Evolutionary conservation across 1,140 invertebrate species (phyloP).

Genomic region (Hyles vespertilio): DNA sequence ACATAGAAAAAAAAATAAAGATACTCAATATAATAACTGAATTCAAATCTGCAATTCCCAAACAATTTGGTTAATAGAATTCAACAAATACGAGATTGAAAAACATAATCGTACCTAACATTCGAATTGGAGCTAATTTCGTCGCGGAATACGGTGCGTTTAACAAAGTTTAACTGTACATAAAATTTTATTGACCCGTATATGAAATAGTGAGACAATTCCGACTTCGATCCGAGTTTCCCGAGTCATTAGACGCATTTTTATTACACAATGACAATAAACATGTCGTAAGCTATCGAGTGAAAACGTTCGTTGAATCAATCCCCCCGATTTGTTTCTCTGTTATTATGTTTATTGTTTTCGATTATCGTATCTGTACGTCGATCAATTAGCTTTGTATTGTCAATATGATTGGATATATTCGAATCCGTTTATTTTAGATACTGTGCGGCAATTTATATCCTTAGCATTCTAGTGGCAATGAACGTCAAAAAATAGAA

Average conservation of each 20-base stretch:
- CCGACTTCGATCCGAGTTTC: constrained; percentile 46
- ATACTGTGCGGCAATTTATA: too few species aligned
- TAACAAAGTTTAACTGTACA: constrained; percentile 70
- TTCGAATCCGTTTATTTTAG: not conserved
- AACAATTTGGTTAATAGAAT: too few species aligned
- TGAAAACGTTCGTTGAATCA: constrained; percentile 70
- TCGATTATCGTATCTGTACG: constrained; percentile 29
- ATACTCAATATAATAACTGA: too few species aligned
- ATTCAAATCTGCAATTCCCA: too few species aligned
- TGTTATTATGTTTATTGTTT: constrained; percentile 57
- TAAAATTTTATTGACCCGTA: constrained; percentile 74
- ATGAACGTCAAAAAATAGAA: too few species aligned
- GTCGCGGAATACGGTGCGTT: constrained; percentile 38
- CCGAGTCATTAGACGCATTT: constrained; percentile 71
- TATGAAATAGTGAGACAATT: constrained; percentile 72
- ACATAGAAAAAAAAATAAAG: too few species aligned
- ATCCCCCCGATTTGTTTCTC: constrained; percentile 39
- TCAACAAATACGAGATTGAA: not conserved
- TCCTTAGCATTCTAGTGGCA: too few species aligned
- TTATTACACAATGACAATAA: constrained; percentile 71
- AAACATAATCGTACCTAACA: not conserved
- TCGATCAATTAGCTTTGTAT: constrained; percentile 14
- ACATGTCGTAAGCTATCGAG: constrained; percentile 71
- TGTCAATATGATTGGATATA: not conserved
- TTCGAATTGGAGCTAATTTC: constrained; percentile 34